Percentiles rank a stretch among this genome's conserved stretches.
phyloP scores from a whole-genome alignment of 2,113 vertebrate genomes.

The Zeus faber region DNA sequence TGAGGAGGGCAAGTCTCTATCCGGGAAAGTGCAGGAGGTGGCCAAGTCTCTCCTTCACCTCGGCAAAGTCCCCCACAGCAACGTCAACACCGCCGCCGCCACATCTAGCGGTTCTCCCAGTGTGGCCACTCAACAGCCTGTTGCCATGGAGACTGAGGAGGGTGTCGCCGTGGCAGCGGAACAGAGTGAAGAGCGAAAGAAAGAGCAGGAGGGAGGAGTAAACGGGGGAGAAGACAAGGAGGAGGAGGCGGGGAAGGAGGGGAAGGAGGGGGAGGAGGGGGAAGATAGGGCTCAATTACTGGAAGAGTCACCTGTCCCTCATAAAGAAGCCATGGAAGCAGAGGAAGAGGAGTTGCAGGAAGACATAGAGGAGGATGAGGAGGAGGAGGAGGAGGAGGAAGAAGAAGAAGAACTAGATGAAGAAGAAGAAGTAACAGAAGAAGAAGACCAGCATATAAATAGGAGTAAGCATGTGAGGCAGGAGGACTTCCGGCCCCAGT shows the following conservation, averaged over 20 bases:
- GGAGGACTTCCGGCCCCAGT: conserved; percentile 41
- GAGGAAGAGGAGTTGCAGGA: conserved; percentile 67
- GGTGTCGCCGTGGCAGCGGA: conserved; percentile 36
- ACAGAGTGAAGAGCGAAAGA: conserved; percentile 66
- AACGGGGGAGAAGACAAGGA: conserved; percentile 45
- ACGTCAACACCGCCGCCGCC: conserved; percentile 33
- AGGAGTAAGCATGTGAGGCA: conserved; percentile 26
- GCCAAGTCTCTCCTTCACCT: conserved; percentile 88
- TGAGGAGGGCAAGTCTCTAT: conserved; percentile 25
- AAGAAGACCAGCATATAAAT: conserved; percentile 33
- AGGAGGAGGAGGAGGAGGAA: conserved; percentile 59
- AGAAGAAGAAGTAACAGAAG: conserved; percentile 59
- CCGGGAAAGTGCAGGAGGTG: conserved; percentile 56
- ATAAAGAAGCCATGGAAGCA: conserved; percentile 46
- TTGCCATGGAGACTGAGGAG: conserved; percentile 54
- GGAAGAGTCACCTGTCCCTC: conserved; percentile 46
- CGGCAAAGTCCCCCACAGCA: conserved; percentile 75
- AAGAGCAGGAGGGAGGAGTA: conserved; percentile 28
- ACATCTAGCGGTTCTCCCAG: conserved; percentile 18
- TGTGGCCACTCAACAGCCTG: conserved; percentile 34
- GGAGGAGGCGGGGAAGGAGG: conserved; percentile 55
- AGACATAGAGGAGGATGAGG: conserved; percentile 64
- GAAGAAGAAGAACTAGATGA: conserved; percentile 72
- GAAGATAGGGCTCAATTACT: conserved; percentile 40
- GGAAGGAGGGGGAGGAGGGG: conserved; percentile 51